Base-by-base conservation (phyloP, 2,797 vertebrate genomes). In the Pseudopleuronectes americanus region DNA sequence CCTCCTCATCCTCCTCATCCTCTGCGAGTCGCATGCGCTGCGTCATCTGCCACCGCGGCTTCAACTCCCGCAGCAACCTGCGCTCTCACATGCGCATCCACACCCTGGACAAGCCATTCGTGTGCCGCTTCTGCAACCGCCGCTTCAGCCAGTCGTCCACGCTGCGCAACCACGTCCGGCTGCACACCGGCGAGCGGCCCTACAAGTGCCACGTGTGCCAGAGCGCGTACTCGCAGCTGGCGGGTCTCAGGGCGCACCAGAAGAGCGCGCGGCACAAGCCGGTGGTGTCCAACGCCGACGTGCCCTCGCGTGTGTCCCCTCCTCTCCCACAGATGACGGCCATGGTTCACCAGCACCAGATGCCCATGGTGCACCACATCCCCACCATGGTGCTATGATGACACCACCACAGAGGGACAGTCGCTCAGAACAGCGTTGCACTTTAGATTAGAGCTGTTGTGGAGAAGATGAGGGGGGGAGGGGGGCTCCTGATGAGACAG, bases 61-160 rank as follows among this genome's bases (percentile, higher is more conserved):
- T 99, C 93, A 99, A 99, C 94, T 99, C 98, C 0, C 98, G 97
- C 93, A 99, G 97, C 92, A 99, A 99, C 92, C 92, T 99, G 86
- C 98, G 97, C 89, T 99, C 98, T 6, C 98, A 99, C 95, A 99
- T 99, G 97, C 96, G 98, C 87, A 99, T 99, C 90, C 98, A 99
- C 95, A 99, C 97, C 0, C 93, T 98, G 94, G 98, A 99, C 95
- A 99, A 99, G 87, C 97, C 98, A 28, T 99, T 99, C 64, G 96
- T 96, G 51, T 99, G 97, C 84, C 97, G 97, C 85, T 99, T 99
- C 94, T 99, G 98, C 94, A 98, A 96, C 89, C 96, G 98, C 26
- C 97, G 98, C 91, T 99, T 99, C 95, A 98, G 97, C 91, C 97
- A 99, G 95, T 99, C 97, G 33, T 99, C 97, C 87, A 99, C 97